A percentile compares a stretch with the other conserved stretches of the same genome.
Evolutionary conservation across 2,113 vertebrate genomes (phyloP).

Genomic region (Notarius lentiginosus): DNA sequence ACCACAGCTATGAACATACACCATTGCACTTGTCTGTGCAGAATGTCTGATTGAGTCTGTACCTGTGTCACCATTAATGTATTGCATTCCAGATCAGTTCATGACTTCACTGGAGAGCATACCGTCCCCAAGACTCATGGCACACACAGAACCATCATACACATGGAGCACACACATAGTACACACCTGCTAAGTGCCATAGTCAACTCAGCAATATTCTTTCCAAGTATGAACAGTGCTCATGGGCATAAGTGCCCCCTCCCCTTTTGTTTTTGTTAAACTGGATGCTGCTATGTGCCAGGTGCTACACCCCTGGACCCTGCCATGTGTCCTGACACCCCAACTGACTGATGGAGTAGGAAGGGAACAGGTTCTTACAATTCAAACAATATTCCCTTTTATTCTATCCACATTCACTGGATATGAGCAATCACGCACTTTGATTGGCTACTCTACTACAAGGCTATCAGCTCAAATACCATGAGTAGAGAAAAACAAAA

Average conservation of each 20-base stretch:
- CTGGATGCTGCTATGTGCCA: constrained; percentile 61
- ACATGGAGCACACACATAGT: neutral
- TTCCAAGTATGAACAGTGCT: constrained; percentile 45
- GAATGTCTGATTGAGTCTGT: constrained; percentile 11
- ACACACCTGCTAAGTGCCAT: constrained; percentile 45
- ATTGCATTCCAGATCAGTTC: neutral
- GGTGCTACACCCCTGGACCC: constrained; percentile 17
- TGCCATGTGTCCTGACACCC: constrained; percentile 54
- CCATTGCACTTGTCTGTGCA: neutral
- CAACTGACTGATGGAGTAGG: constrained; percentile 57
- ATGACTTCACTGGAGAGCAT: neutral
- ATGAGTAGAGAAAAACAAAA: too few relatives aligned
- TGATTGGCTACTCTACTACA: too few relatives aligned
- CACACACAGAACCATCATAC: neutral
- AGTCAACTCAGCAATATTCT: constrained; percentile 45
- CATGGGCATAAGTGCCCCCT: constrained; percentile 66
- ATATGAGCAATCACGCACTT: too few relatives aligned
- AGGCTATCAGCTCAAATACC: too few relatives aligned
- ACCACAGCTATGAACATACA: neutral
- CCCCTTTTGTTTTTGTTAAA: constrained; percentile 72
- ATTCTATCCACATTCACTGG: too few relatives aligned
- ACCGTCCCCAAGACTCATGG: neutral
- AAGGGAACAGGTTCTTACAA: constrained; percentile 39
- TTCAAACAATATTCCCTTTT: constrained; percentile 13
- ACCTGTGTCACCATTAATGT: neutral